These are phyloP conservation scores for Cromileptes altivelis DNA, from an alignment of 2,113 vertebrate species.

Conservation along the genomic window DNA sequence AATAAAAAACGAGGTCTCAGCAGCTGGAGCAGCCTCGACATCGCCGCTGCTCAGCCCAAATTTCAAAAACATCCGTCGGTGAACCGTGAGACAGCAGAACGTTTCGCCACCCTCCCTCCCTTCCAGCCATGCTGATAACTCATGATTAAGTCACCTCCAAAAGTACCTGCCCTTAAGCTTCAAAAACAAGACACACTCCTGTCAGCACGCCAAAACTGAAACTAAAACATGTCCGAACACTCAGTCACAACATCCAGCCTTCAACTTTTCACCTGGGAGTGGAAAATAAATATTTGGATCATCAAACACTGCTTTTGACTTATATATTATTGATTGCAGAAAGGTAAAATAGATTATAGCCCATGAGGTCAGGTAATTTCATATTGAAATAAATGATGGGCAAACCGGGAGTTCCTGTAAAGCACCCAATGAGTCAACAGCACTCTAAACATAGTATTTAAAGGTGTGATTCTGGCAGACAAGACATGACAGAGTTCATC, in stretches of 20 bases:
- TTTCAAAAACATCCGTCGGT: slow-evolving; percentile 22
- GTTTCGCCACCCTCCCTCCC: slow-evolving; percentile 34
- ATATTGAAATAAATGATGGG: neutral
- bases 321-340: neutral
- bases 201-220: slow-evolving; percentile 38
- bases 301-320: neutral
- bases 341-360: neutral
- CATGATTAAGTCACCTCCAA: slow-evolving; percentile 62
- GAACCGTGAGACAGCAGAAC: slow-evolving; percentile 20
- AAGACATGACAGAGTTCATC: slow-evolving; percentile 61
- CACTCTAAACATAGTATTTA: slow-evolving; percentile 48
- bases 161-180: slow-evolving; percentile 58
- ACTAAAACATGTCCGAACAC: slow-evolving; percentile 51
- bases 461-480: slow-evolving; percentile 56
- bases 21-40: slow-evolving; percentile 16
- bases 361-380: slow-evolving; percentile 1
- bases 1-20: slow-evolving; percentile 17
- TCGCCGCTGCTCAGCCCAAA: slow-evolving; percentile 13
- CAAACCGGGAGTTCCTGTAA: slow-evolving; percentile 58
- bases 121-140: slow-evolving; percentile 41
- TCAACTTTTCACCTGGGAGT: slow-evolving; percentile 15
- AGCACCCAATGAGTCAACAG: slow-evolving; percentile 46
- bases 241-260: slow-evolving; percentile 7
- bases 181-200: slow-evolving; percentile 41
- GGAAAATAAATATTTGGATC: slow-evolving; percentile 8